A percentile compares a stretch with the other conserved stretches of the same genome.
Conservation (phyloP, 1,140 invertebrate species). For the Prorops nasuta region DNA sequence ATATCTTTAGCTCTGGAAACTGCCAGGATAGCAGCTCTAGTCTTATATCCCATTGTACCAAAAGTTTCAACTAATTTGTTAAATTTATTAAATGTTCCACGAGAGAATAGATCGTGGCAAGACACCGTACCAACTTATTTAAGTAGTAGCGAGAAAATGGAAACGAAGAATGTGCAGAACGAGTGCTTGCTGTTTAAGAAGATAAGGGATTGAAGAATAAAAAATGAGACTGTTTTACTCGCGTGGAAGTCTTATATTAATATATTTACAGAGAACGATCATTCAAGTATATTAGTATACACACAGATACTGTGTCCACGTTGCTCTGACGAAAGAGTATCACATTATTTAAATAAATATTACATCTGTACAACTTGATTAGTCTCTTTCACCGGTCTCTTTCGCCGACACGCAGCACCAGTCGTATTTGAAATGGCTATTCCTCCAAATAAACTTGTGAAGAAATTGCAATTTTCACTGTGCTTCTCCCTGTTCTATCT, state of each 20-base stretch:
- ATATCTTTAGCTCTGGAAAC: constrained; percentile 83
- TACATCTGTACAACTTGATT: background rate
- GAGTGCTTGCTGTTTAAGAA: constrained; percentile 32
- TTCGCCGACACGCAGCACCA: background rate
- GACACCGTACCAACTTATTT: constrained; percentile 44
- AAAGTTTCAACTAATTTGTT: constrained; percentile 65
- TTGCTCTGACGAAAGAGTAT: constrained; percentile 16
- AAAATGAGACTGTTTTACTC: constrained; percentile 20
- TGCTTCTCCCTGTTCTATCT: too few species aligned
- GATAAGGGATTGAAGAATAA: constrained; percentile 22
- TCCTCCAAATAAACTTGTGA: too few species aligned
- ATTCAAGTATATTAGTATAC: constrained; percentile 37
- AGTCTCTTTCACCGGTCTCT: background rate
- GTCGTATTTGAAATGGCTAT: too few species aligned
- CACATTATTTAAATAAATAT: background rate
- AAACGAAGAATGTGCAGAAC: constrained; percentile 1
- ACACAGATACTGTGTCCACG: constrained; percentile 30
- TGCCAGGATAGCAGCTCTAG: constrained; percentile 72
- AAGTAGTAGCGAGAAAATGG: background rate
- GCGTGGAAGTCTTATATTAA: constrained; percentile 34
- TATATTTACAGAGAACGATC: constrained; percentile 45
- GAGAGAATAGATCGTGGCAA: constrained; percentile 57
- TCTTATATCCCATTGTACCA: constrained; percentile 85
- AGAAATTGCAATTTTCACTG: too few species aligned
- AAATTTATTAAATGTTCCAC: constrained; percentile 64